phyloP scores from a whole-genome alignment of 2,113 vertebrate species.

The Osmerus mordax region DNA sequence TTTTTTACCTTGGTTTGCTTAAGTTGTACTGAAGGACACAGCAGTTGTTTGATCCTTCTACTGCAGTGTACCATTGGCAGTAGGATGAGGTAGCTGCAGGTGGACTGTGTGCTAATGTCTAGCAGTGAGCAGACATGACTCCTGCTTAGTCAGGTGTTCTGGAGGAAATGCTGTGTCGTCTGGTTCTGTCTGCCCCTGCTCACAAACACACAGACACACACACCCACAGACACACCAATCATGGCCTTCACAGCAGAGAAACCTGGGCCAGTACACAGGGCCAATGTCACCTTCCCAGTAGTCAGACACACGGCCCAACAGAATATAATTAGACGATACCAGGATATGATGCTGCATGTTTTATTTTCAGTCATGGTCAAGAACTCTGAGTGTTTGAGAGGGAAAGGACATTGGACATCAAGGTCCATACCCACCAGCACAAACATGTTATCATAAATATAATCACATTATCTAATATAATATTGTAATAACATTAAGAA shows the following conservation, averaged over 20 bases:
- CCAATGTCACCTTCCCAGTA: constrained; percentile 17
- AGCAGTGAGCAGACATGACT: background rate
- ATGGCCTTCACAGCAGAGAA: background rate
- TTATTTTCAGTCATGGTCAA: background rate
- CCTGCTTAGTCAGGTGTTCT: background rate
- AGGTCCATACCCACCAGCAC: too few relatives aligned
- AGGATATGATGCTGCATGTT: background rate
- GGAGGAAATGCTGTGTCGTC: background rate
- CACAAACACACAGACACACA: background rate
- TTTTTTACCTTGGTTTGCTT: background rate
- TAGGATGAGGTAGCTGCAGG: background rate
- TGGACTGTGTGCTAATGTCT: background rate
- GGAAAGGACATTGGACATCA: background rate
- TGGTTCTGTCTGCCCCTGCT: background rate
- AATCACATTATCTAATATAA: background rate
- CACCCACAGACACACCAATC: background rate
- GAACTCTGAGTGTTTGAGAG: background rate
- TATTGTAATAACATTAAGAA: too few relatives aligned
- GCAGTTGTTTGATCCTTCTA: too few relatives aligned
- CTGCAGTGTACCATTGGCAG: background rate
- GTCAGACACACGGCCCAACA: background rate
- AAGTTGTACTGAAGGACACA: background rate
- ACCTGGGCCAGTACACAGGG: background rate
- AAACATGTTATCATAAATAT: background rate
- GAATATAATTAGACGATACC: background rate